Percentiles rank a stretch among this genome's conserved stretches.
phyloP scores from a whole-genome alignment of 2,888 invertebrate genomes.

The Anthophora plumipes region DNA sequence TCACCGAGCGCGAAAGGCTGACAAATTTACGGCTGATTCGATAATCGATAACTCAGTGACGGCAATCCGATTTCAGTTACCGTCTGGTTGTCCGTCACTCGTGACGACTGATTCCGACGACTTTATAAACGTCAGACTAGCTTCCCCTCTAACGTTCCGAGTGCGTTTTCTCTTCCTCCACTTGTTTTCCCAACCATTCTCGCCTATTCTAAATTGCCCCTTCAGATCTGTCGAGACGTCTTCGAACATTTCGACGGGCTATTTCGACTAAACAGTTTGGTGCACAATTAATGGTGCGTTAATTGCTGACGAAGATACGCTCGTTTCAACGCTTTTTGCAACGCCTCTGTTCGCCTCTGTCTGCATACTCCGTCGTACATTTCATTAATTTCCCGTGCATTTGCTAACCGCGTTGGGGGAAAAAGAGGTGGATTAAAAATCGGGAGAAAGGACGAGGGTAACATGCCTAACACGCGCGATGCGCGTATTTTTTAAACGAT shows the following conservation, averaged over 20 bases:
- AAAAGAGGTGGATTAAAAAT: not conserved
- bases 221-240: not conserved
- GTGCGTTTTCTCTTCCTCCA: not conserved
- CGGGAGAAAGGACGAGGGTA: not conserved
- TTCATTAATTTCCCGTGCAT: not conserved
- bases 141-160: not conserved
- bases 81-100: conserved; percentile 2
- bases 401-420: not conserved
- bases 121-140: conserved; percentile 3
- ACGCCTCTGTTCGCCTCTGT: no score
- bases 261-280: not conserved
- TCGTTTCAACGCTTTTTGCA: not conserved
- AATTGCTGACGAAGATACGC: no score
- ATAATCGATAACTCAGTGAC: conserved; percentile 57
- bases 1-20: conserved; percentile 9
- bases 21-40: conserved; percentile 55
- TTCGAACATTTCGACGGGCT: not conserved
- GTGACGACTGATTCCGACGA: conserved; percentile 2
- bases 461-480: no score
- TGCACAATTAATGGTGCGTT: no score
- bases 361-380: not conserved
- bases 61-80: conserved; percentile 55
- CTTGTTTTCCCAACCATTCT: not conserved
- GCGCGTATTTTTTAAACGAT: not conserved
- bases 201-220: not conserved